Percentiles rank a stretch among this genome's conserved stretches.
Evolutionary conservation across 2,113 vertebrate species (phyloP).

Genomic region (Sebastes fasciatus): DNA sequence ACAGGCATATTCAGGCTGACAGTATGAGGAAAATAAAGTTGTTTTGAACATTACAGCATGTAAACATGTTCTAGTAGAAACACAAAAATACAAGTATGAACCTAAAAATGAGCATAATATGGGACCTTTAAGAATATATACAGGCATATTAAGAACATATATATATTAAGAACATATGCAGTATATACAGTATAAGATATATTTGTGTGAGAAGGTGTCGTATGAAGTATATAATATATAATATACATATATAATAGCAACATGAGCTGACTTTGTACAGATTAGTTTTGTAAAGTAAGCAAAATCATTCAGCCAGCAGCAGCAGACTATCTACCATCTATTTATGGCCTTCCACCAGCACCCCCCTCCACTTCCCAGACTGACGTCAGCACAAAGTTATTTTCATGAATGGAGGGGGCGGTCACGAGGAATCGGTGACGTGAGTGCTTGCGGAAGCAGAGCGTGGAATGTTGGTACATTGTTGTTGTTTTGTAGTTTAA

Average conservation of each 20-base stretch:
- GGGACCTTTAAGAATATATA: too few relatives aligned
- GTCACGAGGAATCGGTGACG: slow-evolving; percentile 87
- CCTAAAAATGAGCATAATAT: too few relatives aligned
- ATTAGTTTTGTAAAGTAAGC: slow-evolving; percentile 74
- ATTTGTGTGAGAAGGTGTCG: too few relatives aligned
- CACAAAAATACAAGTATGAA: too few relatives aligned
- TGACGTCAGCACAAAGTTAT: slow-evolving; percentile 88
- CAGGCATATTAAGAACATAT: too few relatives aligned
- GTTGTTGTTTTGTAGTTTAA: slow-evolving; percentile 88
- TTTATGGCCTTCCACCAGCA: slow-evolving; percentile 79
- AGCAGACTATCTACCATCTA: slow-evolving; percentile 78
- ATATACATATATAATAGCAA: background rate
- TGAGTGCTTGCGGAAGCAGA: slow-evolving; percentile 86
- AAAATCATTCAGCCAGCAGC: slow-evolving; percentile 73
- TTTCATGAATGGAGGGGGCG: slow-evolving; percentile 91
- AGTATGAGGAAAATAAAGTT: too few relatives aligned
- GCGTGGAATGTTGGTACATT: slow-evolving; percentile 89
- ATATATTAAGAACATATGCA: too few relatives aligned
- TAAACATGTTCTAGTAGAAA: too few relatives aligned
- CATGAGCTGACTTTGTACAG: slow-evolving; percentile 33
- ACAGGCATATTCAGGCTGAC: too few relatives aligned
- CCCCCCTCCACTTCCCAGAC: slow-evolving; percentile 76
- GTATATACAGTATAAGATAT: too few relatives aligned
- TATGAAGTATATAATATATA: too few relatives aligned
- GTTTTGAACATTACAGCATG: too few relatives aligned